Base-by-base conservation (phyloP, 2,888 invertebrate genomes). In the Acanthosepion lycidas region DNA sequence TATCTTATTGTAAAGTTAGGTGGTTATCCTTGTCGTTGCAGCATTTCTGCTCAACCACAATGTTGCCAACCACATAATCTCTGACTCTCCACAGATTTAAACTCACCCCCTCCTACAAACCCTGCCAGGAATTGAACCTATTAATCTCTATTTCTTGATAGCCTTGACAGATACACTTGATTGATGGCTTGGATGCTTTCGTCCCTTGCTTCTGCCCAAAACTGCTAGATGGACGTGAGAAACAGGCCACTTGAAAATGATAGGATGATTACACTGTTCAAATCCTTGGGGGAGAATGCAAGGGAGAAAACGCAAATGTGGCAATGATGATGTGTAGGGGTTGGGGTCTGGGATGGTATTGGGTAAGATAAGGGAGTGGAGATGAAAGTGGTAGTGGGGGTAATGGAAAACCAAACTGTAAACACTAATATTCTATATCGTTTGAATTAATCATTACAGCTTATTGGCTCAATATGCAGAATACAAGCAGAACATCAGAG, bases 11-110 rank as follows among this genome's bases (percentile, higher is more conserved):
- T 33, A 78, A 78, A n/a, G 78, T 33, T 78, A 78, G 78, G 26
- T 33, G n/a, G 78, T 6, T 12, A n/a, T n/a, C n/a, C n/a, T 78
- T 8, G 18, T 78, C n/a, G 9, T n/a, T 33, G 78, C n/a, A n/a
- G n/a, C 15, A 78, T 78, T 78, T 78, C 78, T 78, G 33, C 15
- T 6, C n/a, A 78, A 0, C 15, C 9, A n/a, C 78, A 0, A 33
- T n/a, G 78, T 78, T 78, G 78, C 78, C 78, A n/a, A n/a, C n/a
- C 78, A 78, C n/a, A 78, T 78, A 78, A 78, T 78, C 78, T 78
- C n/a, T n/a, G 12, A n/a, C 15, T 78, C 78, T 78, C 59, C 23
- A 18, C 78, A 78, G 78, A n/a, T 78, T 78, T 78, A 78, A 78
- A n/a, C 78, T 4, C 78, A 33, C n/a, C 12, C 33, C 12, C 6